Conservation (phyloP, 2,113 vertebrate species). For the Hippocampus mohnikei region DNA sequence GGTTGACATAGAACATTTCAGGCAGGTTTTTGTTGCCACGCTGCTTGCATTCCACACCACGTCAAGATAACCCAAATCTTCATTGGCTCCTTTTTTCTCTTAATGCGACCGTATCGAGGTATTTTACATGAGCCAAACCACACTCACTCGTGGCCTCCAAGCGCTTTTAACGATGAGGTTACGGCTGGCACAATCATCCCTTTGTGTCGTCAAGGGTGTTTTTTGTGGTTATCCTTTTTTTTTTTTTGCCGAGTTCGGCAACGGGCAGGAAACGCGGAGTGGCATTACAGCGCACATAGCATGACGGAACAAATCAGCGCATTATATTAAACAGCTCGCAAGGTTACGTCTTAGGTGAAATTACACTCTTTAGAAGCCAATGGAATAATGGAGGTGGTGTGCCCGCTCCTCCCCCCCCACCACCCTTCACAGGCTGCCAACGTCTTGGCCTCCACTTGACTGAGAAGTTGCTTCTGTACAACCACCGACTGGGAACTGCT, state of each 20-base stretch:
- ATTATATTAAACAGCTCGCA: constrained; percentile 35
- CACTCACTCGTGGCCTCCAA: constrained; percentile 46
- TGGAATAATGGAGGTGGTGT: constrained; percentile 12
- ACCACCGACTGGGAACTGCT: constrained; percentile 48
- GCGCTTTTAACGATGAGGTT: constrained; percentile 62
- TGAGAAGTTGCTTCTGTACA: constrained; percentile 47
- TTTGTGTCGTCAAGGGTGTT: constrained; percentile 63
- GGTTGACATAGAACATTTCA: constrained; percentile 20
- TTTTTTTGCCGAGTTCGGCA: constrained; percentile 47
- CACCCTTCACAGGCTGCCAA: constrained; percentile 30
- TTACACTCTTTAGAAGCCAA: constrained; percentile 32
- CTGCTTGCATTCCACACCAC: constrained; percentile 6
- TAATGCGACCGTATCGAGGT: constrained; percentile 8
- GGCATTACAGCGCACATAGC: constrained; percentile 20
- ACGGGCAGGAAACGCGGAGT: constrained; percentile 43
- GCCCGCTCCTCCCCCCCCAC: constrained; percentile 4
- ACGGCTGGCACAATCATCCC: constrained; percentile 54
- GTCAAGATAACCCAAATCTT: background rate
- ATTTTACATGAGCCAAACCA: constrained; percentile 28
- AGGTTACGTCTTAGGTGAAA: constrained; percentile 32
- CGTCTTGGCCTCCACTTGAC: constrained; percentile 40
- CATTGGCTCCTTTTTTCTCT: background rate
- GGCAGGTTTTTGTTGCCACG: constrained; percentile 17
- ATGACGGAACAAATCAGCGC: constrained; percentile 32
- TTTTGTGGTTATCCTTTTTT: constrained; percentile 63